Evolutionary conservation across 2,797 vertebrate species (phyloP), one percentile per base, ranked within the genome.

Genomic region (Garrulus glandarius): DNA sequence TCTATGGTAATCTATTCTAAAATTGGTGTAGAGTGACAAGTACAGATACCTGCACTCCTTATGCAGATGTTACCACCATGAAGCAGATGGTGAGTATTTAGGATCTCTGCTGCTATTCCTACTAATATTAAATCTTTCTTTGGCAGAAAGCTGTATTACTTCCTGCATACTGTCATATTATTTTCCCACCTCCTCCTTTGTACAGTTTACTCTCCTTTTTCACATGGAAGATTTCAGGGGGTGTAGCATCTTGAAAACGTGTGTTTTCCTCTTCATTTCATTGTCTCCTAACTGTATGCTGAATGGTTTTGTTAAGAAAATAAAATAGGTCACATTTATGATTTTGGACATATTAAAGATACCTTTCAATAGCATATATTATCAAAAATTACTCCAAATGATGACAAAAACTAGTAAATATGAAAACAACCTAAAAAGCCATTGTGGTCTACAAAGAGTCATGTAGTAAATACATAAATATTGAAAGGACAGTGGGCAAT

Each of bases 151-250:
- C 13, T 65, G 4, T n/a, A 11, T 55, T 75, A 30, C 4, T 71
- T 80, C 37, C 50, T 85, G 13, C 22, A 49, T 76, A 5, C 21
- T 70, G 12, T 34, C 34, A 12, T 44, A 15, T 37, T 87, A 41
- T 69, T 84, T 61, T 24, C 30, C 24, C 8, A 21, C 1, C 1
- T 27, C 30, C 59, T 61, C 19, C 22, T 78, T 46, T 79, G 57
- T 43, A 29, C 12, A 30, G 6, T 49, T 61, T 53, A 24, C n/a
- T 49, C 23, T 78, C 16, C 16, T 72, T 87, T 91, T 50, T 36
- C 2, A 1, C 3, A 14, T 53, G 10, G 7, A 49, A 5, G 1
- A 26, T 76, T 84, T 71, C 27, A 53, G 19, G 13, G 1, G 2
- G 0, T 37, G 44, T 70, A 20, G 9, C 6, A 47, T 75, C 24